phyloP scores from a whole-genome alignment of 2,797 vertebrate species.

The Propithecus deckenii region DNA sequence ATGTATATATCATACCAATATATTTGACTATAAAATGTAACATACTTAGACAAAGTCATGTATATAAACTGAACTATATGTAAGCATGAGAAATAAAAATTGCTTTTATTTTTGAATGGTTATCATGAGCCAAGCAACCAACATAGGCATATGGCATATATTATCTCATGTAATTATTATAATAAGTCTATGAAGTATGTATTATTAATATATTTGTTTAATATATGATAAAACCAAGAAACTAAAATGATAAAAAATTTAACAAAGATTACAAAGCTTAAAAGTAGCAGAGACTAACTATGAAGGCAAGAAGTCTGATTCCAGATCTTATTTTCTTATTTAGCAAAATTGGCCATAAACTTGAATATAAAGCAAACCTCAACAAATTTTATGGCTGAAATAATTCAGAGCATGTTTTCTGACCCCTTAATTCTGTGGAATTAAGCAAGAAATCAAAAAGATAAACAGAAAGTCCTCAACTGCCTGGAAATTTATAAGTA shows the following conservation, averaged over 20 bases:
- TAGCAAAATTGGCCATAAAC: background rate
- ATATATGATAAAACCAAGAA: background rate
- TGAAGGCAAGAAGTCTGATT: background rate
- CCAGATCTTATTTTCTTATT: background rate
- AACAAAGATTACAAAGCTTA: background rate
- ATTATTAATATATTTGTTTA: background rate
- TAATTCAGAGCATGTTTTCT: background rate
- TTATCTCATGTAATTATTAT: background rate
- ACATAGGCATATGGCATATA: background rate
- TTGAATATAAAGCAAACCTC: background rate
- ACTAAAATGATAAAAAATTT: background rate
- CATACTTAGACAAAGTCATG: background rate
- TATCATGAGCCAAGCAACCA: background rate
- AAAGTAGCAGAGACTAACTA: background rate
- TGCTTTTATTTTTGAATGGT: background rate
- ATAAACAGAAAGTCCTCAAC: background rate
- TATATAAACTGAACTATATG: background rate
- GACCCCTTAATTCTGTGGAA: background rate
- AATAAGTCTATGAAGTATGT: background rate
- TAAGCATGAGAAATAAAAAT: background rate
- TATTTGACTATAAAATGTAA: background rate
- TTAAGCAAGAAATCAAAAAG: background rate
- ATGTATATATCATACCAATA: background rate
- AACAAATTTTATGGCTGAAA: background rate
- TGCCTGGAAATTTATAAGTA: background rate